Evolutionary conservation across 2,113 vertebrate species (phyloP).

Genomic region (Platysternon megacephalum): DNA sequence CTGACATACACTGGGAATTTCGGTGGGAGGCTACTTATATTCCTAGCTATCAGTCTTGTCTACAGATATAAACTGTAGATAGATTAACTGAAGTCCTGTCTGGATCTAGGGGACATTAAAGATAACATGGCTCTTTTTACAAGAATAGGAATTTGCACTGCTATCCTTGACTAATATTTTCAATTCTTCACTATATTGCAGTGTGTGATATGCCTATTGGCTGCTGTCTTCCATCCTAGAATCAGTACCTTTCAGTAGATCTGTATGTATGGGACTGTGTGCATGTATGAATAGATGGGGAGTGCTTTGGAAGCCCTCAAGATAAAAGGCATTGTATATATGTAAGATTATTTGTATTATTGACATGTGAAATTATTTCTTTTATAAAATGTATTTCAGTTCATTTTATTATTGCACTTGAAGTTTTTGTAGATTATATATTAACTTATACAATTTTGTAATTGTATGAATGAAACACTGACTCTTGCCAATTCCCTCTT

Average conservation of each 20-base stretch:
- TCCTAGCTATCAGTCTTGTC: neutral
- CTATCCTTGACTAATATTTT: neutral
- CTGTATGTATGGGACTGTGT: neutral
- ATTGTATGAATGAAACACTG: constrained; percentile 29
- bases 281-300: neutral
- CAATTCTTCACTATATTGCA: neutral
- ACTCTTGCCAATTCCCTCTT: constrained; percentile 9
- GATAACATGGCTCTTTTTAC: neutral
- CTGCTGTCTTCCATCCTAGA: fast-evolving
- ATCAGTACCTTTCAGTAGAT: fast-evolving
- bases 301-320: neutral
- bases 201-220: fast-evolving
- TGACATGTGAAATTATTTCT: constrained; percentile 4
- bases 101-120: neutral
- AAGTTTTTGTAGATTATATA: constrained; percentile 31
- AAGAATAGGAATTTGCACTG: neutral
- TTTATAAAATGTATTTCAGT: constrained; percentile 20
- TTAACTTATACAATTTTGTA: neutral
- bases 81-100: neutral
- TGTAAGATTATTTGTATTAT: neutral
- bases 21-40: neutral
- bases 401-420: constrained; percentile 25
- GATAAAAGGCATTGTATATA: constrained; percentile 1
- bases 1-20: neutral
- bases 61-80: neutral